phyloP scores from a whole-genome alignment of 1,140 invertebrate genomes.

The Elymnias hypermnestra region DNA sequence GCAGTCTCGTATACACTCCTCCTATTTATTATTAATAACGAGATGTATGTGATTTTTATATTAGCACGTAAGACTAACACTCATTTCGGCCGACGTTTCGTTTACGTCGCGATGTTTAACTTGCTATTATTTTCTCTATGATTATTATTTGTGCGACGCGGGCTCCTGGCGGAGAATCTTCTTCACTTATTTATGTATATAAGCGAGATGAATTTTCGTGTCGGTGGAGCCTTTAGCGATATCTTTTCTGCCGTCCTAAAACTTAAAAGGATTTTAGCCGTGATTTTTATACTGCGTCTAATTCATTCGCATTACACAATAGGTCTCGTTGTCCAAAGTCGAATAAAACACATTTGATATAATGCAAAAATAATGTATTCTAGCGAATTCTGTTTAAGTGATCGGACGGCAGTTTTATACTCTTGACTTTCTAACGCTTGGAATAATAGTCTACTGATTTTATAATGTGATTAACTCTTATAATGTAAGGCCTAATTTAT shows the following conservation, averaged over 20 bases:
- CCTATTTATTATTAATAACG: slow-evolving; percentile 69
- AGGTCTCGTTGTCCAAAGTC: no score
- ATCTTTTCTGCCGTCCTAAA: no score
- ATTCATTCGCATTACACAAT: no score
- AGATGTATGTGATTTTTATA: slow-evolving; percentile 71
- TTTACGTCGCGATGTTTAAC: slow-evolving; percentile 32
- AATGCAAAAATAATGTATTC: no score
- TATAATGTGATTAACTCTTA: slow-evolving; percentile 49
- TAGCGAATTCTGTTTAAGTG: no score
- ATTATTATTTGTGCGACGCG: slow-evolving; percentile 2
- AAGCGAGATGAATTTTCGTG: slow-evolving; percentile 52
- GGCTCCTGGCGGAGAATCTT: slow-evolving; percentile 36
- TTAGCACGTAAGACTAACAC: slow-evolving; percentile 65
- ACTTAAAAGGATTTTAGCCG: no score
- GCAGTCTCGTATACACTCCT: slow-evolving; percentile 57
- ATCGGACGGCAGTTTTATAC: no score
- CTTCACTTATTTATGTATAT: slow-evolving; percentile 59
- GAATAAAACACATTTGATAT: no score
- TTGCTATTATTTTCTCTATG: slow-evolving; percentile 24
- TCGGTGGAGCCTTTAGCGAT: no score
- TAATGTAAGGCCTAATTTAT: slow-evolving; percentile 61
- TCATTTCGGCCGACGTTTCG: slow-evolving; percentile 34
- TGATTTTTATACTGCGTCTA: no score
- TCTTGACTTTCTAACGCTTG: slow-evolving; percentile 34
- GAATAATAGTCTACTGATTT: slow-evolving; percentile 40